Evolutionary conservation across 1,140 invertebrate genomes (phyloP).

Genomic region (Latrodectus geometricus): DNA sequence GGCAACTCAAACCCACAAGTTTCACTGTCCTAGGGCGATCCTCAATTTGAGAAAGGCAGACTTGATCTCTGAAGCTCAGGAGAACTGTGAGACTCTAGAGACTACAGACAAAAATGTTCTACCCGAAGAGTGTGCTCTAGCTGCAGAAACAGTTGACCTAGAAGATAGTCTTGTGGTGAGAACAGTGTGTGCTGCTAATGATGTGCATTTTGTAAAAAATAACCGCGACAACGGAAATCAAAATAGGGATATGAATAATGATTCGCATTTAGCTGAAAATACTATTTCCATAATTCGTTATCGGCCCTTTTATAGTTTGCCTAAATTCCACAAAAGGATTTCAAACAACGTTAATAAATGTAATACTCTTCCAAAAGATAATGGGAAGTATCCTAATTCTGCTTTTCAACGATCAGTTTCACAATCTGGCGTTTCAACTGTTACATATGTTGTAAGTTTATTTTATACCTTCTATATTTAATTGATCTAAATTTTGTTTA

Average conservation of each 20-base stretch:
- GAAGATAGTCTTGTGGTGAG: slow-evolving; percentile 20
- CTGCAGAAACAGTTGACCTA: slow-evolving; percentile 18
- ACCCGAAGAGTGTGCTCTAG: not conserved
- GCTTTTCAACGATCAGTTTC: slow-evolving; percentile 18
- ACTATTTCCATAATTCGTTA: not conserved
- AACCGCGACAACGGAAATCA: not conserved
- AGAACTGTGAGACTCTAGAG: not conserved
- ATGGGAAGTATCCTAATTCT: slow-evolving; percentile 3
- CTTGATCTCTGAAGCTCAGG: slow-evolving; percentile 1
- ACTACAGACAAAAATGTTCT: not conserved
- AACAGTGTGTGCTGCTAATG: slow-evolving; percentile 40
- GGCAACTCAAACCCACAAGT: slow-evolving; percentile 5
- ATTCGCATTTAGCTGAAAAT: not conserved
- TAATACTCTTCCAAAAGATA: slow-evolving; percentile 26
- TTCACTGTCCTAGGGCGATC: not conserved
- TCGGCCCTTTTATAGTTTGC: slow-evolving; percentile 15
- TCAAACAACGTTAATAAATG: slow-evolving; percentile 14
- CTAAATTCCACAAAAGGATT: slow-evolving; percentile 21
- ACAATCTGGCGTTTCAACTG: slow-evolving; percentile 13
- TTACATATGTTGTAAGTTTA: slow-evolving; percentile 40
- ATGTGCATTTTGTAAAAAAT: not conserved
- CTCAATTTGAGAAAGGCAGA: slow-evolving; percentile 16
- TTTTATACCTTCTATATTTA: not conserved
- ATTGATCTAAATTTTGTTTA: too few species aligned
- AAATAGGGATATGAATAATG: not conserved